phyloP scores from a whole-genome alignment of 2,888 invertebrate genomes.

The Euspilapteryx auroguttella region DNA sequence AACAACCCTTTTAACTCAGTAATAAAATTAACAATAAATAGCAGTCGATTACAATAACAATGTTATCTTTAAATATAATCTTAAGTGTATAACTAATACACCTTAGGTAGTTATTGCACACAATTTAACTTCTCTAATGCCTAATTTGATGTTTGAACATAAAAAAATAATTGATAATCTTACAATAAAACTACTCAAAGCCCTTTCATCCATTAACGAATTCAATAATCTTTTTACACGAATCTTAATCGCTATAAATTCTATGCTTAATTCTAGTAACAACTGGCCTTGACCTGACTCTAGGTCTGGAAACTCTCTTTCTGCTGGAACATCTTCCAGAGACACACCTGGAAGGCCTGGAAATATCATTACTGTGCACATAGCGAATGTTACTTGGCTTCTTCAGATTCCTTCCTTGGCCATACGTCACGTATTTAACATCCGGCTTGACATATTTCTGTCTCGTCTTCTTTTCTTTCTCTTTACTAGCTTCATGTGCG shows the following conservation, averaged over 20 bases:
- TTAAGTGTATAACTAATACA: too few species aligned
- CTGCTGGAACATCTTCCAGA: constrained; percentile 28
- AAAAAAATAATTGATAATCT: too few species aligned
- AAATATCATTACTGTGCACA: constrained; percentile 10
- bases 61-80: too few species aligned
- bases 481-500: constrained; percentile 36
- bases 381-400: constrained; percentile 16
- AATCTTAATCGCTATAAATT: constrained; percentile 11
- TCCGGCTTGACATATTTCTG: constrained; percentile 15
- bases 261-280: constrained; percentile 25
- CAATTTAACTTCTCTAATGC: too few species aligned
- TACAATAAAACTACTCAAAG: too few species aligned
- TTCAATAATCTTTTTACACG: too few species aligned
- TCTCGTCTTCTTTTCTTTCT: constrained; percentile 15
- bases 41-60: too few species aligned
- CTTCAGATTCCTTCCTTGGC: constrained; percentile 14
- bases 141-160: too few species aligned
- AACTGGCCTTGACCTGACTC: constrained; percentile 24
- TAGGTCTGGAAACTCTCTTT: constrained; percentile 13
- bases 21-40: too few species aligned
- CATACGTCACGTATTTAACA: constrained; percentile 12
- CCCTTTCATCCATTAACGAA: too few species aligned
- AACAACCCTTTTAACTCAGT: too few species aligned
- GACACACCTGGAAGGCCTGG: constrained; percentile 18
- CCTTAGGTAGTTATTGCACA: too few species aligned